Evolutionary conservation across 2,113 vertebrate species (phyloP).

Genomic region (Macroglossus sobrinus): DNA sequence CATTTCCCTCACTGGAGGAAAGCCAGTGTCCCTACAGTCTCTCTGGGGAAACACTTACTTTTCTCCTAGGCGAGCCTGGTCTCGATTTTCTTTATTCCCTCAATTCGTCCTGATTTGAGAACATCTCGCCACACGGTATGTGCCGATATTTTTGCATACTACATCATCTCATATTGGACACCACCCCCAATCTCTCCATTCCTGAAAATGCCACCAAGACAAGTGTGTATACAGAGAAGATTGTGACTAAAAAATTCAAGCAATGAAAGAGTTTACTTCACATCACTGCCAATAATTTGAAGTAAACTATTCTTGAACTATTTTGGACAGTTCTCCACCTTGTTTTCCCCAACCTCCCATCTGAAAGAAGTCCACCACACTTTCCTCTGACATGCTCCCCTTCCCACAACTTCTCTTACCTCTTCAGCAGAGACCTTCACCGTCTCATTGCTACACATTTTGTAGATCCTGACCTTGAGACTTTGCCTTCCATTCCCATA

Average conservation of each 20-base stretch:
- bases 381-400: no score
- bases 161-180: not conserved
- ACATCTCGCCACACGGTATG: rapidly evolving
- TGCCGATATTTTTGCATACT: not conserved
- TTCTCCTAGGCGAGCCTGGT: not conserved
- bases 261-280: not conserved
- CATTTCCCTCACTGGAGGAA: not conserved
- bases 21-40: not conserved
- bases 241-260: not conserved
- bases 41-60: not conserved
- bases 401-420: not conserved
- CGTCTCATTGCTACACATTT: not conserved
- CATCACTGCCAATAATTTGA: not conserved
- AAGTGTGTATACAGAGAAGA: not conserved
- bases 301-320: not conserved
- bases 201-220: not conserved
- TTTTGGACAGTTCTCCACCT: no score
- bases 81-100: not conserved
- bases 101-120: rapidly evolving
- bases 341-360: no score
- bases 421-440: not conserved
- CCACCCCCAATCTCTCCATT: not conserved
- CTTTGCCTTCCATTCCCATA: no score
- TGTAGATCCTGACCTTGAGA: not conserved
- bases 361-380: no score